Evolutionary conservation across 2,113 vertebrate genomes (phyloP).

Genomic region (Sclerurus mexicanus): DNA sequence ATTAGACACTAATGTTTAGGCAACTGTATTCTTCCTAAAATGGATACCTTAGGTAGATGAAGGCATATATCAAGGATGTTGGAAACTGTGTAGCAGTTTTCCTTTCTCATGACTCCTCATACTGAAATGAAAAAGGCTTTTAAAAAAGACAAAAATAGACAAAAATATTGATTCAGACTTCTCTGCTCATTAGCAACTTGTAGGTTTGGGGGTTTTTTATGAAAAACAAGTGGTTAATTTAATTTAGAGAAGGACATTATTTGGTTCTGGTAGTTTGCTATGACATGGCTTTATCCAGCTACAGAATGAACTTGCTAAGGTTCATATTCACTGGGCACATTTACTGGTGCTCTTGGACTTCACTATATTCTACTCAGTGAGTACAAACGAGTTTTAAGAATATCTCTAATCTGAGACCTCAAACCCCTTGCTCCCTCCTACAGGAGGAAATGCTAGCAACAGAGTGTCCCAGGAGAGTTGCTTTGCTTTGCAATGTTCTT

Average conservation of each 20-base stretch:
- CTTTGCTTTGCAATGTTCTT: background rate
- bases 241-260: background rate
- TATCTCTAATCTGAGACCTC: background rate
- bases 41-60: background rate
- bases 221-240: background rate
- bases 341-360: background rate
- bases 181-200: rapidly evolving
- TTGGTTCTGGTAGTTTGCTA: background rate
- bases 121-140: background rate
- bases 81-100: background rate
- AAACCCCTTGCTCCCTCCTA: background rate
- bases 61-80: background rate
- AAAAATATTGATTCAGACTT: background rate
- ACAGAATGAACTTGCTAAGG: background rate
- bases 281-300: background rate
- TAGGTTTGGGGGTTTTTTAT: no score
- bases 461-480: background rate
- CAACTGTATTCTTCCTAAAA: background rate
- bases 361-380: background rate
- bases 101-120: background rate
- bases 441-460: background rate
- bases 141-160: background rate
- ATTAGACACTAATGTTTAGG: background rate
- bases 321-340: background rate
- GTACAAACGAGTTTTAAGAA: background rate